Percentiles rank a stretch among this genome's conserved stretches.
Conservation (phyloP, 1,140 invertebrate species). For the Leucophenga varia region DNA sequence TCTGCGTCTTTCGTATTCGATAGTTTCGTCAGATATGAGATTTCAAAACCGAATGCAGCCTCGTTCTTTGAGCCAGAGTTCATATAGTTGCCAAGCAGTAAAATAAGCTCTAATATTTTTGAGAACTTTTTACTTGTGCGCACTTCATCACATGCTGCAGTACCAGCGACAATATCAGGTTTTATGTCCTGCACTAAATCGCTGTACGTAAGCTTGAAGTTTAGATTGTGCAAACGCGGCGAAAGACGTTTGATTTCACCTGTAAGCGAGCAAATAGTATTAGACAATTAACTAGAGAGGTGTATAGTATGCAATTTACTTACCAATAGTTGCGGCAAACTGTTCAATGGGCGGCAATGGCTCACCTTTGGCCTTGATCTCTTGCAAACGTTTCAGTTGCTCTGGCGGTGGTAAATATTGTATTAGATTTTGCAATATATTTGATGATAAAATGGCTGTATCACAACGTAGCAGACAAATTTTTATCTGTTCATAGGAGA, state of each 20-base stretch:
- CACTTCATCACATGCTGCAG: constrained; percentile 94
- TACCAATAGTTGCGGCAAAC: constrained; percentile 86
- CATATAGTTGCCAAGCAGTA: constrained; percentile 93
- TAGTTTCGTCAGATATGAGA: constrained; percentile 92
- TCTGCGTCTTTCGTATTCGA: constrained; percentile 93
- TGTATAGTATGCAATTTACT: background rate
- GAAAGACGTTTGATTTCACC: constrained; percentile 81
- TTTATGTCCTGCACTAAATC: constrained; percentile 89
- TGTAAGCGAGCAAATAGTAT: constrained; percentile 7
- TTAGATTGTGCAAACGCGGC: constrained; percentile 84
- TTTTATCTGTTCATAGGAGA: constrained; percentile 84
- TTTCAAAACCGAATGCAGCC: constrained; percentile 94
- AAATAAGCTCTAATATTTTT: constrained; percentile 84
- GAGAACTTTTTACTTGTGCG: constrained; percentile 87
- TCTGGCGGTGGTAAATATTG: constrained; percentile 88
- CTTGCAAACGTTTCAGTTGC: constrained; percentile 79
- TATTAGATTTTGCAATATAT: constrained; percentile 80
- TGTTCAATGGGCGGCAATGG: constrained; percentile 92
- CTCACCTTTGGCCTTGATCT: constrained; percentile 74
- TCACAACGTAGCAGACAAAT: constrained; percentile 83
- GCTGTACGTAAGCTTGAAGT: constrained; percentile 72
- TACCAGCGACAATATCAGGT: constrained; percentile 92
- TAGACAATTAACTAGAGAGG: background rate
- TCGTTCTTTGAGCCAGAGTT: constrained; percentile 92
- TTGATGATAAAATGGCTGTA: constrained; percentile 77